Evolutionary conservation across 2,888 invertebrate species (phyloP).

Genomic region (Apeira syringaria): DNA sequence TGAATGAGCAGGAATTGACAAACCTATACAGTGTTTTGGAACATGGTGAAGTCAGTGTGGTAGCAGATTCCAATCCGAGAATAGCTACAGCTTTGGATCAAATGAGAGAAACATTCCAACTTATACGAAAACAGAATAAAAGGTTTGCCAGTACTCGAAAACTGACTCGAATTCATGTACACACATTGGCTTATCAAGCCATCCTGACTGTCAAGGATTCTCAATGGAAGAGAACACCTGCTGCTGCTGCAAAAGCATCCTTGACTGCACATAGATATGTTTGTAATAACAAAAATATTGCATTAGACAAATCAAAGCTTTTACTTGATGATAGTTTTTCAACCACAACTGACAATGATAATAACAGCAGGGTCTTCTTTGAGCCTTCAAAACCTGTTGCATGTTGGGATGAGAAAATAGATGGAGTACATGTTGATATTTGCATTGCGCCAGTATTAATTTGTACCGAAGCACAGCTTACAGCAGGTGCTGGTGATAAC

Average conservation of each 20-base stretch:
- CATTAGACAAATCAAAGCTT: conserved; percentile 75
- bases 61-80: conserved; percentile 91
- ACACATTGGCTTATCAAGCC: conserved; percentile 94
- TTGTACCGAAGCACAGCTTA: conserved; percentile 91
- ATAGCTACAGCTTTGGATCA: conserved; percentile 91
- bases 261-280: conserved; percentile 93
- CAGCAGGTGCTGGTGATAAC: conserved; percentile 94
- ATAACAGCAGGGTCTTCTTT: conserved; percentile 84
- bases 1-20: conserved; percentile 94
- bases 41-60: conserved; percentile 87
- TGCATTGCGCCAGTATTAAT: conserved; percentile 94
- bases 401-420: conserved; percentile 90
- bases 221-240: conserved; percentile 90
- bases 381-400: conserved; percentile 89
- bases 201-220: conserved; percentile 88
- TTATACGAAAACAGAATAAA: conserved; percentile 72
- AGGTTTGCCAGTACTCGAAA: conserved; percentile 74
- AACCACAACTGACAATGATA: conserved; percentile 83
- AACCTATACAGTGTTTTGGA: conserved; percentile 89
- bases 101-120: conserved; percentile 87
- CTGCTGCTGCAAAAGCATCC: conserved; percentile 92
- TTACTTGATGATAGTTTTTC: conserved; percentile 93
- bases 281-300: conserved; percentile 86
- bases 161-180: conserved; percentile 91
- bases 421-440: conserved; percentile 82